These are phyloP conservation scores for Tetropium fuscum DNA, from an alignment of 2,888 invertebrate species.

Conservation along the genomic window DNA sequence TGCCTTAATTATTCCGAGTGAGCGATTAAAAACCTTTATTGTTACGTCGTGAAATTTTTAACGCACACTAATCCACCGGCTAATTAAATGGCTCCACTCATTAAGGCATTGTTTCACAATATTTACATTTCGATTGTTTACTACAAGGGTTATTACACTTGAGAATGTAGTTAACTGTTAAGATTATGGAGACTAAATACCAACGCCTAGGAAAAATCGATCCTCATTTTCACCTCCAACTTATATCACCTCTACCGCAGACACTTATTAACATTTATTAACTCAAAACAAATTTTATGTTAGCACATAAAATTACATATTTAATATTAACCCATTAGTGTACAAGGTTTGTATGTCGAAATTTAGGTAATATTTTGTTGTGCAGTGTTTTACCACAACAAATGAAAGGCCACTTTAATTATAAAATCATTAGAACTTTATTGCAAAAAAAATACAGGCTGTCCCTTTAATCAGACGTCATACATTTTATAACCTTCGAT, in stretches of 20 bases:
- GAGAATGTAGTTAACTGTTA: too few relatives aligned
- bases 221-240: too few relatives aligned
- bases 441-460: neutral
- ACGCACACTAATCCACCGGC: neutral
- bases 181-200: too few relatives aligned
- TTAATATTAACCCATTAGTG: neutral
- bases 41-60: conserved; percentile 3
- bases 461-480: conserved; percentile 1
- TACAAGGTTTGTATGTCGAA: neutral
- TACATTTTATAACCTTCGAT: neutral
- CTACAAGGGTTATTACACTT: conserved; percentile 23
- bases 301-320: too few relatives aligned
- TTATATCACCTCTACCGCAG: too few relatives aligned
- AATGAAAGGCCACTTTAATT: neutral
- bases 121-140: conserved; percentile 20
- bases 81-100: conserved; percentile 22
- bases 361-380: neutral
- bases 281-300: too few relatives aligned
- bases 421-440: neutral
- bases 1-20: neutral
- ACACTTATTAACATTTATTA: too few relatives aligned
- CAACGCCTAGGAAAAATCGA: too few relatives aligned
- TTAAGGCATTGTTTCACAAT: conserved; percentile 19
- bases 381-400: neutral
- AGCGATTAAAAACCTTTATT: neutral